Evolutionary conservation across 2,113 vertebrate genomes (phyloP), one percentile per base, ranked within the genome.

Genomic region (Hystrix brachyura): DNA sequence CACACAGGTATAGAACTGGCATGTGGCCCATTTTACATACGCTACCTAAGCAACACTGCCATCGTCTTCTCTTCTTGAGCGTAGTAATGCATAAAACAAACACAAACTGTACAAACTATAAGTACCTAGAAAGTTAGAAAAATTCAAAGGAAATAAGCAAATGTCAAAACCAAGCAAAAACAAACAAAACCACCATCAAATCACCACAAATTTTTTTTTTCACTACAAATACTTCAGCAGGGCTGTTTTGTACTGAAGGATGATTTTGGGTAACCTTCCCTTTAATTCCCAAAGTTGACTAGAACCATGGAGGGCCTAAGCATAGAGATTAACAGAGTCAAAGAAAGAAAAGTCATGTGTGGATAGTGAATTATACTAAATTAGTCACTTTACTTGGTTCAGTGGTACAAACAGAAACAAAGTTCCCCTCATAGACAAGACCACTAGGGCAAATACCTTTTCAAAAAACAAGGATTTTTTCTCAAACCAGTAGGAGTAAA

Each of bases 111-210:
- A 12, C 62, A 93, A 80, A 84, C 25, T 74, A 9, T 25, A 76
- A 84, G 19, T 32, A 15, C 64, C 81, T 72, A 14, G 59, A n/a
- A 81, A 82, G 25, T 51, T 88, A 64, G 29, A 88, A 96, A 94
- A 94, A 46, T 84, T 69, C 43, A 62, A 64, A 89, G 74, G 87
- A 55, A 90, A 87, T 21, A 91, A 93, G 29, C 19, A 78, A 82
- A 86, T n/a, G 48, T 18, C 29, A 38, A 43, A 87, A 51, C 8
- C 9, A 79, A 46, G 76, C 32, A 69, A 32, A 86, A 25, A 48
- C 38, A 34, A 14, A 46, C 17, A 78, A 93, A 90, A 67, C 43
- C 27, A 67, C 25, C 34, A 81, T 60, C 67, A 90, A 90, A 81
- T 87, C 55, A 91, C 62, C 29, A 76, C 15, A 76, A 27, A 38